These are phyloP conservation scores for Sitophilus oryzae DNA, from an alignment of 1,140 invertebrate species.

Conservation along the genomic window DNA sequence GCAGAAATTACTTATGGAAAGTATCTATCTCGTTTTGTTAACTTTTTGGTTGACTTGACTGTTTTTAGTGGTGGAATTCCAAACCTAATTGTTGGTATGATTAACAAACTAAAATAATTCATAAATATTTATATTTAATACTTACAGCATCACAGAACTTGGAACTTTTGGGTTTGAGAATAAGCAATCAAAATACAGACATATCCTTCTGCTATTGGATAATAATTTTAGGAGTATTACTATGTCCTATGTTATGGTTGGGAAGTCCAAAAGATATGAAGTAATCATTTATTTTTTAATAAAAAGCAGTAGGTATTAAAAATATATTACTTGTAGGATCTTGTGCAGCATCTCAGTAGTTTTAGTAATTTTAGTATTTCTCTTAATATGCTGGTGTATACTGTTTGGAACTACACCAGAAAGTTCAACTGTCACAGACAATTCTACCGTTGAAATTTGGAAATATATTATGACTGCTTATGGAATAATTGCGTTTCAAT, in stretches of 20 bases:
- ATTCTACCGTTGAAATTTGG: slow-evolving; percentile 31
- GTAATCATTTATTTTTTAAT: slow-evolving; percentile 46
- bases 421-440: background rate
- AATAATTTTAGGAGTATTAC: slow-evolving; percentile 58
- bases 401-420: slow-evolving; percentile 29
- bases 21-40: slow-evolving; percentile 53
- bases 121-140: slow-evolving; percentile 2
- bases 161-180: slow-evolving; percentile 63
- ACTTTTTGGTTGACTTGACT: slow-evolving; percentile 62
- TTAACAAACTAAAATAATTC: background rate
- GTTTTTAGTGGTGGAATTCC: slow-evolving; percentile 70
- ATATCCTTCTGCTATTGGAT: slow-evolving; percentile 74
- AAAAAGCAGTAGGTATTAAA: background rate
- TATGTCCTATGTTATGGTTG: slow-evolving; percentile 75
- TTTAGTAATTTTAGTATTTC: slow-evolving; percentile 52
- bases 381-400: slow-evolving; percentile 52
- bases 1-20: slow-evolving; percentile 64
- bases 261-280: slow-evolving; percentile 79
- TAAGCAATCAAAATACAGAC: slow-evolving; percentile 53
- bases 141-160: slow-evolving; percentile 67
- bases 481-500: slow-evolving; percentile 64
- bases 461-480: slow-evolving; percentile 53
- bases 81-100: slow-evolving; percentile 68
- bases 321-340: slow-evolving; percentile 43
- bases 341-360: slow-evolving; percentile 54